Base-by-base conservation (phyloP, 2,113 vertebrate genomes). In the Eublepharis macularius region DNA sequence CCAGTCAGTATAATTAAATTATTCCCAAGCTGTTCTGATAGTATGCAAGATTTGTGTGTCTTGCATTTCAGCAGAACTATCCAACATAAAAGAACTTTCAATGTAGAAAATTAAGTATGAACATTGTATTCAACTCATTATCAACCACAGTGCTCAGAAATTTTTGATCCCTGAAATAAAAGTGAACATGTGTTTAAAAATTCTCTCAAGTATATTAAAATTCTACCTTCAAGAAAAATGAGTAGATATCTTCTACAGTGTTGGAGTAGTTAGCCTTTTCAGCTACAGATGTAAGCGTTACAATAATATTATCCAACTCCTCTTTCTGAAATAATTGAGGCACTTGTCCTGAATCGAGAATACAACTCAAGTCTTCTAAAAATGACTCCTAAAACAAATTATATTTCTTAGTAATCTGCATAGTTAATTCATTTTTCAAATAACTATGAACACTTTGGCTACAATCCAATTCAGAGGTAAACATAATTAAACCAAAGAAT, bases 171-270 rank as follows among this genome's bases (percentile, higher is more conserved):
- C 4, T 34, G 29, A 83, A 83, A 24, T 60, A 60, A 49, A 49
- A 76, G 24, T 45, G 57, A 76, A 29, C 8, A 69, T 12, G 41
- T 47, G 5, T 24, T 80, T 74, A 13, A 83, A 63, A 45, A 63
- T 4, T 0, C 29, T 77, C 60, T 29, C 29, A 73, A 86, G 21
- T 70, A 17, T 26, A 68, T 80, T 81, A 60, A 73, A 34, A 83
- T 29, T 14, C 11, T 95, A 95, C 94, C 93, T 95, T 83, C 76
- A 94, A 90, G 88, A 96, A 96, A 41, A 94, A 90, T 0, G 68
- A 45, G 57, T 93, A 76, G 39, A 95, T 57, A 34, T 87, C 86
- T 74, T 93, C 84, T 45, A 76, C 86, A 2, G 76, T 86, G 8
- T 94, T 87, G 0, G 57, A 14, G 10, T 76, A 65, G 57, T 70